Evolutionary conservation across 2,113 vertebrate genomes (phyloP).

Genomic region (Eulacestoma nigropectus): DNA sequence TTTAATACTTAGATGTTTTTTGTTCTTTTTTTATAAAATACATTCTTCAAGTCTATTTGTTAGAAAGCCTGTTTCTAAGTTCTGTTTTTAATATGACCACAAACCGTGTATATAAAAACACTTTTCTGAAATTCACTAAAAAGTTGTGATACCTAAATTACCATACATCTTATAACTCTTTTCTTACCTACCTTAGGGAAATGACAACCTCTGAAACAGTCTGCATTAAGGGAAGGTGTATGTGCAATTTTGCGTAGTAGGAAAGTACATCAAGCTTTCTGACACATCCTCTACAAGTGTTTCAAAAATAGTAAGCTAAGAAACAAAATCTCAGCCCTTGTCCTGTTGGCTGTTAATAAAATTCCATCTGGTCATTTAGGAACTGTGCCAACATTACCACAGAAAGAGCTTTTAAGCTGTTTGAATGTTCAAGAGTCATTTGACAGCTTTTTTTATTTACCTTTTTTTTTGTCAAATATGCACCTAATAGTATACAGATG

Average conservation of each 20-base stretch:
- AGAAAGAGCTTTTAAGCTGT: constrained; percentile 21
- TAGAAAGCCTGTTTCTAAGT: background rate
- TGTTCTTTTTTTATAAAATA: background rate
- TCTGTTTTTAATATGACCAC: background rate
- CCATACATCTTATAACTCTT: background rate
- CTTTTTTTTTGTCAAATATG: constrained; percentile 15
- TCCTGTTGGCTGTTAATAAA: constrained; percentile 57
- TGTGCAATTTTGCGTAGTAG: background rate
- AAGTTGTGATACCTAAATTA: background rate
- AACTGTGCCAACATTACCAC: constrained; percentile 53
- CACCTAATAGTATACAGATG: constrained; percentile 63
- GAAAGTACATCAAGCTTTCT: constrained; percentile 13
- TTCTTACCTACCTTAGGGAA: background rate
- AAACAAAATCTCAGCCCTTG: constrained; percentile 40
- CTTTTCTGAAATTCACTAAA: background rate
- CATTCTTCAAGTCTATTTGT: background rate
- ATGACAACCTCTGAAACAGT: background rate
- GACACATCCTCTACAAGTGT: background rate
- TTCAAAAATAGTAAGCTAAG: constrained; percentile 51
- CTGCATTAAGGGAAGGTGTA: background rate
- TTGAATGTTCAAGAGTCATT: constrained; percentile 2
- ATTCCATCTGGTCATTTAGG: constrained; percentile 65
- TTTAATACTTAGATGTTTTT: background rate
- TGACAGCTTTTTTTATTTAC: constrained; percentile 52
- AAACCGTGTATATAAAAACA: background rate